Evolutionary conservation across 92 coral and sea anemone genomes (phyloP), one percentile per base, ranked within the genome.

Genomic region (Porites cylindrica): DNA sequence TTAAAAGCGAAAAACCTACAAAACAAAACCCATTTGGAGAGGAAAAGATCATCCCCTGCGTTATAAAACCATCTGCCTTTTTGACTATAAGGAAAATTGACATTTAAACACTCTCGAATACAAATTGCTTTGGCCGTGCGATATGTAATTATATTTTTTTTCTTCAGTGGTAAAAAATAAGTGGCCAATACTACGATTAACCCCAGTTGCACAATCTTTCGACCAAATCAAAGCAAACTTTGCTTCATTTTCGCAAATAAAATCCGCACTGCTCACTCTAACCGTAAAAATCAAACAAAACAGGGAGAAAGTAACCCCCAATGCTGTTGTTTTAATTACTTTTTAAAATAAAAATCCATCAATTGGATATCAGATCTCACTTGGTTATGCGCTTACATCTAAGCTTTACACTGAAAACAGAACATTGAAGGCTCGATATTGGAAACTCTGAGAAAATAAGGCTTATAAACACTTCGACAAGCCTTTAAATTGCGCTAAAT

Each of bases 31-130:
- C 17, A 3, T 13, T 24, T 59, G 68, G 52, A 77, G 67, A 50
- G 82, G 82, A 78, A 83, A 64, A 63, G 80, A 83, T 83, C 20
- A 62, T 51, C 81, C 29, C 63, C 63, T 74, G 81, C 69, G 75
- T 60, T 20, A 65, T 56, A 83, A 83, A 47, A 38, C 70, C 87
- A 83, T 62, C 73, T 83, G 87, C 43, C 47, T 51, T 16, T 47
- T 47, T 17, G 20, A 66, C 60, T 50, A n/a, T 9, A 19, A 23
- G 17, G 62, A 83, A 43, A 72, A 72, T 38, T 82, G 23, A 20
- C 76, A 82, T 79, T 82, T 71, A 58, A 72, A 60, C 61, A 72
- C 51, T 83, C 80, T 2, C 51, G 47, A 7, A 61, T 20, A 19
- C 64, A 21, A 62, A 24, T 73, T 58, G 7, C 7, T 70, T 14